phyloP scores from a whole-genome alignment of 2,888 invertebrate species.

The Drosophila antonietae region DNA sequence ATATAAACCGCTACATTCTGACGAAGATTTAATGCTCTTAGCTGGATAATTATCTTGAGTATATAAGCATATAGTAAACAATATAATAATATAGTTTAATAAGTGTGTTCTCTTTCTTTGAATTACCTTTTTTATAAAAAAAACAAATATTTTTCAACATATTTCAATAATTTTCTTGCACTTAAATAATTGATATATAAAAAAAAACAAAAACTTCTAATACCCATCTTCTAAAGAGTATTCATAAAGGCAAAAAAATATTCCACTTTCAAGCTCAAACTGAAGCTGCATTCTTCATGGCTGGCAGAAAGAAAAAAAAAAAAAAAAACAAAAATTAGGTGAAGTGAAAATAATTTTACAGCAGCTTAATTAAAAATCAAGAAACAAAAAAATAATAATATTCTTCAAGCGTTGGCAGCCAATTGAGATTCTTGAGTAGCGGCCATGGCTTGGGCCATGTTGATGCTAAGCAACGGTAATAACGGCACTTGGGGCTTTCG shows the following conservation, averaged over 20 bases:
- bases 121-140: neutral
- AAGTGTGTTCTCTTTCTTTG: neutral
- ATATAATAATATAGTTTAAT: neutral
- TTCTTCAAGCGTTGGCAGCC: conserved; percentile 18
- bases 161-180: neutral
- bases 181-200: too few relatives aligned
- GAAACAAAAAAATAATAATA: conserved; percentile 31
- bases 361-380: conserved; percentile 67
- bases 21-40: conserved; percentile 7
- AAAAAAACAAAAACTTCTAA: neutral
- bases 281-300: conserved; percentile 42
- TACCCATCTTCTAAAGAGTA: conserved; percentile 1
- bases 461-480: conserved; percentile 48
- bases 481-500: conserved; percentile 59
- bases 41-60: neutral
- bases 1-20: conserved; percentile 21
- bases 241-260: neutral
- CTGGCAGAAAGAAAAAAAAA: conserved; percentile 38
- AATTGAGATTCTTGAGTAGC: conserved; percentile 47
- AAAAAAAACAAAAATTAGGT: conserved; percentile 55
- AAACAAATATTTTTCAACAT: neutral
- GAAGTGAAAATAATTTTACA: conserved; percentile 71
- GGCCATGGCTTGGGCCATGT: conserved; percentile 13
- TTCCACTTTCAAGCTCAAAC: neutral
- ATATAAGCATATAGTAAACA: neutral